Base-by-base conservation (phyloP, 2,888 invertebrate species). In the Drosophila melanosoma region DNA sequence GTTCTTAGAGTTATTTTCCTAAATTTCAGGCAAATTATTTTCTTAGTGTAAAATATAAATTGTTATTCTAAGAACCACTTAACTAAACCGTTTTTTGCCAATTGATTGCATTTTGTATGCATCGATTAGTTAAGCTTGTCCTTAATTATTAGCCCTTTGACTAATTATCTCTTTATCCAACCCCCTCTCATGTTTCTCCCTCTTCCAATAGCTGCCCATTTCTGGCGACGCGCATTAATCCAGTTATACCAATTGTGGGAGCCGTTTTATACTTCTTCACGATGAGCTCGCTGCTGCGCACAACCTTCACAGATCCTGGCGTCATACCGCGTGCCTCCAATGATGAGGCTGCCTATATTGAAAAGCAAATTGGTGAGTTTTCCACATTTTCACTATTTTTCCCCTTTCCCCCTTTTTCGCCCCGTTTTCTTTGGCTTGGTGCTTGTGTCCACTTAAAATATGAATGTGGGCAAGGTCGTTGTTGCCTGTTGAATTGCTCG, bases 301-400 rank as follows among this genome's bases (percentile, higher is more conserved):
- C 98, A 75, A 97, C 97, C 92, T 97, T 98, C 93, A 96, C 97
- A 86, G 98, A 98, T 94, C 98, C 98, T 45, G 98, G 98, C 75
- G 97, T 99, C 81, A 97, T 99, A 91, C 98, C 98, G 68, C 94
- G 96, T 89, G 98, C 98, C 69, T 96, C 97, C 36, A 95, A 96
- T 58, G 97, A 97, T 91, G 98, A 98, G 94, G 97, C 97, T 78
- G 96, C 96, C 79, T 97, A 97, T 92, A 96, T 97, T 81, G 98
- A 98, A 94, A 96, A 96, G 94, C 97, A 97, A 95, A 97, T 97
- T 93, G 97, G 97, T 97, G 94, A 93, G 92, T 90, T 20, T 52
- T 48, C 35, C 45, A 32, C 49, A 29, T 5, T 26, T 26, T 26
- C 26, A 29, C 29, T 23, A 15, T 29, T 29, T 6, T 6, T 49